Evolutionary conservation across 1,140 invertebrate species (phyloP).

Genomic region (Anastrepha obliqua): DNA sequence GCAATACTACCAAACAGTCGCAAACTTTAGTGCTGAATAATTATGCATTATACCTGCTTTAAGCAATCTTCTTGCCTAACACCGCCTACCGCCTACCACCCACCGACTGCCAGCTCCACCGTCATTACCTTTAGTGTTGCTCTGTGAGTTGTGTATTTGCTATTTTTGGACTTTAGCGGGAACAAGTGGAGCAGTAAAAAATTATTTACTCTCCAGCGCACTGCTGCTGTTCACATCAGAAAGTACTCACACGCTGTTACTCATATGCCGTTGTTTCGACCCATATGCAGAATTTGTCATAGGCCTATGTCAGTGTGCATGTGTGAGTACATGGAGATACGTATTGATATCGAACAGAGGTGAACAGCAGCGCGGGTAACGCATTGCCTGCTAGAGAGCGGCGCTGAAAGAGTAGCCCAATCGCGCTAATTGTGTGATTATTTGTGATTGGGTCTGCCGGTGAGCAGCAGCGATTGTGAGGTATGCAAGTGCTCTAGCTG

Average conservation of each 20-base stretch:
- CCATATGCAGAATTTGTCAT: slow-evolving; percentile 35
- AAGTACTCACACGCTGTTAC: background rate
- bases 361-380: background rate
- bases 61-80: background rate
- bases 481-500: slow-evolving; percentile 27
- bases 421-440: background rate
- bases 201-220: slow-evolving; percentile 46
- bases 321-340: background rate
- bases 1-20: background rate
- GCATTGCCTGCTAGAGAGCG: background rate
- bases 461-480: background rate
- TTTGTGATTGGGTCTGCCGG: background rate
- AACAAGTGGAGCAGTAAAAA: slow-evolving; percentile 41
- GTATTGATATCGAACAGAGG: background rate
- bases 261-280: background rate
- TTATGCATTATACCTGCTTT: slow-evolving; percentile 33
- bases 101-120: background rate
- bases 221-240: background rate
- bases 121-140: too few relatives aligned
- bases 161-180: slow-evolving; percentile 39
- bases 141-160: background rate
- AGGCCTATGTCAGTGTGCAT: background rate
- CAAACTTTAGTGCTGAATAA: background rate
- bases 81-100: background rate
- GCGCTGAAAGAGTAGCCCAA: slow-evolving; percentile 13